Evolutionary conservation across 2,888 invertebrate genomes (phyloP).

Genomic region (Apomyelois bistriatella): DNA sequence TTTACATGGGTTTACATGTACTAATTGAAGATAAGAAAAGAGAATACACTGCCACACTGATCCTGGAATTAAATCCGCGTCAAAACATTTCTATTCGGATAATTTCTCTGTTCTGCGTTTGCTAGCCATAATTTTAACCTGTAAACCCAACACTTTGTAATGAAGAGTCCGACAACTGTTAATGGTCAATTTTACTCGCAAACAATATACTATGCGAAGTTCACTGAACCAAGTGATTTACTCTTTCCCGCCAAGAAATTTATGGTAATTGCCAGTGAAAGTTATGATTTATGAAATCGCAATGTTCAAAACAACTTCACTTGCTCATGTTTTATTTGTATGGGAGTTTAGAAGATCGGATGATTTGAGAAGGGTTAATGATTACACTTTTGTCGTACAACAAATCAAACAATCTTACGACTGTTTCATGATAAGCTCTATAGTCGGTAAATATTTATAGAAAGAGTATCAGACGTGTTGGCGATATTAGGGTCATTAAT

Average conservation of each 20-base stretch:
- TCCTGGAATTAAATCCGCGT: too few species aligned
- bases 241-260: slow-evolving; percentile 31
- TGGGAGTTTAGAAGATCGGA: neutral
- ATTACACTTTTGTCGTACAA: neutral
- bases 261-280: slow-evolving; percentile 52
- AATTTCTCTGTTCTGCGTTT: too few species aligned
- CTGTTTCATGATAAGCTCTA: too few species aligned
- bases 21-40: too few species aligned
- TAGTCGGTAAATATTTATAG: too few species aligned
- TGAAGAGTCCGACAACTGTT: neutral
- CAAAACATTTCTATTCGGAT: too few species aligned
- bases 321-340: neutral
- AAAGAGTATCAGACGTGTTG: too few species aligned
- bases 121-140: neutral
- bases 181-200: slow-evolving; percentile 1
- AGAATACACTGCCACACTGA: too few species aligned
- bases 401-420: too few species aligned
- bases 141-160: neutral
- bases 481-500: too few species aligned
- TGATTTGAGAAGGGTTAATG: slow-evolving; percentile 1
- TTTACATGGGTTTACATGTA: too few species aligned
- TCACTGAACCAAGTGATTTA: slow-evolving; percentile 26
- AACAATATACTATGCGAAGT: slow-evolving; percentile 6
- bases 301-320: slow-evolving; percentile 18
- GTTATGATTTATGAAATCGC: slow-evolving; percentile 46